A percentile compares a stretch with the other conserved stretches of the same genome.
These are phyloP conservation scores for Bedellia somnulentella DNA, from an alignment of 2,888 invertebrate genomes.

Conservation along the genomic window DNA sequence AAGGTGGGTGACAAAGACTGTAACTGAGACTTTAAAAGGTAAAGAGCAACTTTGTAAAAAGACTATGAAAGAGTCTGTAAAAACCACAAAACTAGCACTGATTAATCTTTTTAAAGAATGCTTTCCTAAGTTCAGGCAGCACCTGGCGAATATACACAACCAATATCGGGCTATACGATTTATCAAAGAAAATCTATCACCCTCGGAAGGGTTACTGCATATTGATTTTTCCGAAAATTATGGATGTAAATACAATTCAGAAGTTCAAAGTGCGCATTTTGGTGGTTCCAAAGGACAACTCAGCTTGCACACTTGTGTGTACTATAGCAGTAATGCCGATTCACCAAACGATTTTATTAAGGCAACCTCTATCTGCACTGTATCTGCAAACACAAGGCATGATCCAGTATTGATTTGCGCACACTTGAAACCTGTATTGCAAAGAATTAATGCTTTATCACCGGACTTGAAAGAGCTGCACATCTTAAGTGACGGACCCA, in stretches of 20 bases:
- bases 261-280: conserved; percentile 11
- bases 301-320: no score
- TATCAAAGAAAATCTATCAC: background rate
- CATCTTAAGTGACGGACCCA: background rate
- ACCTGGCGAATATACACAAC: conserved; percentile 5
- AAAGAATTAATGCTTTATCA: background rate
- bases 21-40: no score
- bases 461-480: conserved; percentile 1
- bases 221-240: conserved; percentile 12
- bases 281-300: conserved; percentile 8
- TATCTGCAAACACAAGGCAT: background rate
- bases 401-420: background rate
- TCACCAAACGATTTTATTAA: background rate
- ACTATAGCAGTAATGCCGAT: background rate
- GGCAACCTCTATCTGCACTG: background rate
- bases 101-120: conserved; percentile 8
- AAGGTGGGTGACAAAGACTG: no score
- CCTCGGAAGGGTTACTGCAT: background rate
- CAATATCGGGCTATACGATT: background rate
- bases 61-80: no score
- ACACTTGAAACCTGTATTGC: background rate
- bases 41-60: no score
- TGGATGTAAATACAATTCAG: conserved; percentile 7
- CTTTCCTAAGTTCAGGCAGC: conserved; percentile 6
- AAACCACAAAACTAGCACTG: conserved; percentile 7